Base-by-base conservation (phyloP, 2,113 vertebrate genomes). In the Mesitornis unicolor region DNA sequence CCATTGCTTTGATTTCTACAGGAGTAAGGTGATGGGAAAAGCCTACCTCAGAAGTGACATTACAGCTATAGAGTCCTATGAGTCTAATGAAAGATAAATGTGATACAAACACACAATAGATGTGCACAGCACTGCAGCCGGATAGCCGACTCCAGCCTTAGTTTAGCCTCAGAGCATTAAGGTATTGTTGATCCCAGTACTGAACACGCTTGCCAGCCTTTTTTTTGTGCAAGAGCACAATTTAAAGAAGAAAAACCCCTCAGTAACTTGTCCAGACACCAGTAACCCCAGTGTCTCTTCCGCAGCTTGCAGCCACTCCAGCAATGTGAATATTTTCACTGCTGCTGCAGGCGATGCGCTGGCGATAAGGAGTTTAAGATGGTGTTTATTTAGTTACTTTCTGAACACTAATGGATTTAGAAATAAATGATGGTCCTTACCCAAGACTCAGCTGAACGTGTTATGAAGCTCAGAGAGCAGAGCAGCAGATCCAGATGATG, bases 111-210 rank as follows among this genome's bases (percentile, higher is more conserved):
- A 80, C 73, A 89, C 84, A 85, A 88, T 42, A 50, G 75, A 51
- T 35, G 59, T 18, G 47, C 51, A 61, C 16, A 74, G 38, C 94
- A 28, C 76, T 57, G 20, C 73, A 42, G 48, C 85, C 50, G 40
- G 84, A 90, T 68, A 89, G 73, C 90, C 92, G 87, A 86, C 85
- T 93, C 77, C 78, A 96, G 82, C 94, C 85, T 86, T 5, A 9
- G 35, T 80, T 89, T 92, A 88, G 73, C 85, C 90, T 84, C 92
- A 43, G 69, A 93, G 45, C 79, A 87, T 64, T 43, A 74, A 56
- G 50, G 76, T 42, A 42, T 57, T 71, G 61, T 89, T 78, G 56
- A 85, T 77, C 84, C 63, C 76, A 87, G 76, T 11, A 1, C 36
- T 74, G 63, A 92, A 86, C 31, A 51, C 51, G 26, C 63, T 93